Conservation (phyloP, 2,113 vertebrate genomes). For the Sceloporus tristichus region DNA sequence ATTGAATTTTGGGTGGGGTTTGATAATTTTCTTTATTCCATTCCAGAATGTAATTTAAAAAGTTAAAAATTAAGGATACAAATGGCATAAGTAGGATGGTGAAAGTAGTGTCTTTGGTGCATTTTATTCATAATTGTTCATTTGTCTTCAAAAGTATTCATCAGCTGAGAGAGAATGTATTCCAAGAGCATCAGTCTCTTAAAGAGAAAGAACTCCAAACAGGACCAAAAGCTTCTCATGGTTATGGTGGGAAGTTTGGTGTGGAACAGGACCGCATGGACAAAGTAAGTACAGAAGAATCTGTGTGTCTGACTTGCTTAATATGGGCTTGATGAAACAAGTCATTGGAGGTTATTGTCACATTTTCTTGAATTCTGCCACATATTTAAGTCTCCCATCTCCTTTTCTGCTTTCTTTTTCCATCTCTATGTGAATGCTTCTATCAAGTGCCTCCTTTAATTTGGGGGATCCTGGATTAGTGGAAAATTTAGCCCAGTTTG, state of each 20-base stretch:
- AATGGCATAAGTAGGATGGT: background rate
- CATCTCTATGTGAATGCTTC: too few species aligned
- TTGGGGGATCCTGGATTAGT: background rate
- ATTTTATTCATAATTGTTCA: background rate
- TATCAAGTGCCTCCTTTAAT: background rate
- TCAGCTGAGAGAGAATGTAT: constrained; percentile 89
- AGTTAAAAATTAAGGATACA: background rate
- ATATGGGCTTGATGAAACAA: background rate
- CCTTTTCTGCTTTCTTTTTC: too few species aligned
- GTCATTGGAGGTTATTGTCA: background rate
- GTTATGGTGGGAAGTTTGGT: constrained; percentile 95
- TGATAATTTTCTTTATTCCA: background rate
- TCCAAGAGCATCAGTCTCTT: constrained; percentile 88
- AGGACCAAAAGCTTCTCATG: constrained; percentile 92
- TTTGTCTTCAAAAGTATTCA: constrained; percentile 84
- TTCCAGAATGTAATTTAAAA: background rate
- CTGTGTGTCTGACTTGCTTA: background rate
- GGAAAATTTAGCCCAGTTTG: fast-evolving
- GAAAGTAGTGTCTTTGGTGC: background rate
- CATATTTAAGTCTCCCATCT: too few species aligned
- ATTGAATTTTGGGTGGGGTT: background rate
- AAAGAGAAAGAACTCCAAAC: constrained; percentile 90
- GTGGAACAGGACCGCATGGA: constrained; percentile 98
- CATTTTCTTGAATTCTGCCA: too few species aligned
- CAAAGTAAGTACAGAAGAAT: constrained; percentile 78